Evolutionary conservation across 2,113 vertebrate genomes (phyloP).

Genomic region (Tragelaphus strepsiceros): DNA sequence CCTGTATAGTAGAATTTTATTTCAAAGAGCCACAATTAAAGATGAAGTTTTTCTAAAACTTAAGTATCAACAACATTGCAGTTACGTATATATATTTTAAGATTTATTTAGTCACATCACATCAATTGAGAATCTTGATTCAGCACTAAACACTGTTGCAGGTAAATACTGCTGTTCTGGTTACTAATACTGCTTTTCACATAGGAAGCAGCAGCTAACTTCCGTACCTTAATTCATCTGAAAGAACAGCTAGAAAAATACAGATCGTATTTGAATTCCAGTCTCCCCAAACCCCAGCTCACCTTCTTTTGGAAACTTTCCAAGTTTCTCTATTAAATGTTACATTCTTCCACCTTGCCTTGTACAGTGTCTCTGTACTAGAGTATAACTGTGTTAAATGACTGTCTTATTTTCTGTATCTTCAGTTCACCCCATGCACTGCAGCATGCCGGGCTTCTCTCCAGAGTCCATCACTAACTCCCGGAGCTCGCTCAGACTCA

Average conservation of each 20-base stretch:
- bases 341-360: not conserved
- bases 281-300: not conserved
- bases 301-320: not conserved
- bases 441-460: not conserved
- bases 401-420: not conserved
- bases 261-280: not conserved
- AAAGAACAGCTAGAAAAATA: not conserved
- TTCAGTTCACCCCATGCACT: not conserved
- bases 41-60: not conserved
- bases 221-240: not conserved
- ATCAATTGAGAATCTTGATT: not conserved
- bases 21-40: not conserved
- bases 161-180: not conserved
- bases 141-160: not conserved
- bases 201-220: not conserved
- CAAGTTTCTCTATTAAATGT: not conserved
- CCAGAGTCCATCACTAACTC: not conserved
- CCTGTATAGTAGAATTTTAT: not conserved
- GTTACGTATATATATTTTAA: not conserved
- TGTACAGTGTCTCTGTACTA: not conserved
- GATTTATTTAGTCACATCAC: not conserved
- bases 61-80: not conserved
- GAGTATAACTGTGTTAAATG: not conserved
- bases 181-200: not conserved
- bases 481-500: not conserved